Base-by-base conservation (phyloP, 2,797 vertebrate species). In the Holocentrus rufus region DNA sequence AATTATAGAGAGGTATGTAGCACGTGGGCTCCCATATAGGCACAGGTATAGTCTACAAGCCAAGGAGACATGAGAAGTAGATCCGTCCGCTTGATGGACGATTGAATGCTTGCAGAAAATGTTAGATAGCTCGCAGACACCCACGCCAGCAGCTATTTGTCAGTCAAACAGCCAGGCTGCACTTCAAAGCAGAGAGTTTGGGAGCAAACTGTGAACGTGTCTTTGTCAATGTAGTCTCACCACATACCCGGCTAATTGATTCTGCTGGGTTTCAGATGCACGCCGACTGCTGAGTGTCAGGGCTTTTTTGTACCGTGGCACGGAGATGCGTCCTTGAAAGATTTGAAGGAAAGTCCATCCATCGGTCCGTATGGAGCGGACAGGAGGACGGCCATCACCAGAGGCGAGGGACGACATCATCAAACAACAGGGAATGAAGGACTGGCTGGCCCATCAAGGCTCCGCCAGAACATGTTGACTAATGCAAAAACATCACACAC, bases 161-260 rank as follows among this genome's bases (percentile, higher is more conserved):
- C 72, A 57, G 6, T 82, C 72, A 84, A 79, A 88, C 76, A 76
- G 27, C 54, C 17, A 5, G 42, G 59, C 59, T 76, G 61, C 65
- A 74, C 86, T 85, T 90, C 83, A 91, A 89, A 91, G 83, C 27
- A 0, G 36, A 61, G 69, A 58, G 74, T 80, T 72, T 61, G 63
- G 60, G 60, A 75, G 67, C 36, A 57, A 86, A 60, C 73, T 76
- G 62, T 70, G 74, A 80, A 76, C 31, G 1, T 39, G 61, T 77
- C 83, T 87, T 81, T 87, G 73, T 80, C 66, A 70, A 53, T 77
- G 52, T 77, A 79, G 85, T 87, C 79, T 85, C 56, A 58, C 36
- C 66, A 79, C 79, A 66, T 57, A 69, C 27, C 5, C 50, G 13
- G 65, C 68, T 88, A 86, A 92, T 89, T 86, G 82, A 87, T 78